Base-by-base conservation (phyloP, 2,113 vertebrate genomes). In the Heterotilapia buettikoferi region DNA sequence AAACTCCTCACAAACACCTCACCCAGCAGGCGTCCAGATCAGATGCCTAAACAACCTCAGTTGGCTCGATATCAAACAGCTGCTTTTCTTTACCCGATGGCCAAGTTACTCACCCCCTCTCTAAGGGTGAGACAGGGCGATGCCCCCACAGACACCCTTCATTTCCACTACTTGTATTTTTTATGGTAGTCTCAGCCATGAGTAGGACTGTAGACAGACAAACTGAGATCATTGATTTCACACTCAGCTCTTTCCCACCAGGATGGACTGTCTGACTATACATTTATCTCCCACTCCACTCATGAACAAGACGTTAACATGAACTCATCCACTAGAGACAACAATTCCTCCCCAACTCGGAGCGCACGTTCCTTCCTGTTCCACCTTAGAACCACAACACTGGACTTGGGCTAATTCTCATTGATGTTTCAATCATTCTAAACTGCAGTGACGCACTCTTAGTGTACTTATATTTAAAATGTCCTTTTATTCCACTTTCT, bases 261-360 rank as follows among this genome's bases (percentile, higher is more conserved):
- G 3, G 36, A 1, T 6, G 68, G 38, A 45, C 68, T 2, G 40
- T 5, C 40, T 18, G 40, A 73, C 68, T 2, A 3, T 11, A 19
- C 59, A 6, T 73, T 45, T 2, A 40, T 73, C 40, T 50, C 6
- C 40, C 71, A 3, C 73, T 78, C 26, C 26, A 9, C 73, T 78
- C 73, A 9, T n/a, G 73, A 78, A 78, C 43, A 3, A 18, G 40
- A 16, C 14, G 1, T 1, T 47, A 47, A 50, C 16, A 31, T 50
- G 43, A 78, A 5, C 6, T 78, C 36, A 7, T 57, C 54, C 24
- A 57, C 54, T 7, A 3, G 24, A 57, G 5, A 4, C 21, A 26
- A 13, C n/a, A 38, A 14, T 19, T 47, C 26, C 45, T 78, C 16
- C 53, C 45, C 11, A 4, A 31, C 26, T 78, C 0, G 0, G 43